Conservation (phyloP, 2,113 vertebrate species). For the Rhinogobius similis region DNA sequence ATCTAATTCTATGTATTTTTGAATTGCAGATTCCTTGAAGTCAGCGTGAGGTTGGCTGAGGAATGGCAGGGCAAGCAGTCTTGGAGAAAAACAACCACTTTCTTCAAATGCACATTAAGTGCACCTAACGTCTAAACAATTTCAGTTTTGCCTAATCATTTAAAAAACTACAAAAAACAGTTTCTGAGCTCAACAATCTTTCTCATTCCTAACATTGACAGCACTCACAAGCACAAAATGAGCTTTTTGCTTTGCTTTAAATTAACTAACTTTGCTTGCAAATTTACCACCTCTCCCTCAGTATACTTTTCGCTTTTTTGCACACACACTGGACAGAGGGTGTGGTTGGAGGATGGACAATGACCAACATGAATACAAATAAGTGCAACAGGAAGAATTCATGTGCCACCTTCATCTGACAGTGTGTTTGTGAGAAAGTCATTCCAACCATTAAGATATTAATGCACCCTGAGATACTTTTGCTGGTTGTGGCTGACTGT, state of each 20-base stretch:
- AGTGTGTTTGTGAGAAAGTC: conserved; percentile 22
- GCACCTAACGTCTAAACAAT: conserved; percentile 47
- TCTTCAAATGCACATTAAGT: conserved; percentile 37
- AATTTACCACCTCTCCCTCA: conserved; percentile 12
- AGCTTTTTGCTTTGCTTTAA: conserved; percentile 66
- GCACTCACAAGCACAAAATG: conserved; percentile 30
- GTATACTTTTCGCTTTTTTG: conserved; percentile 17
- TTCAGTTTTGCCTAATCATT: conserved; percentile 40
- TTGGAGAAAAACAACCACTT: conserved; percentile 75
- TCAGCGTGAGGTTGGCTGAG: conserved; percentile 81
- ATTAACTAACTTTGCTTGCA: conserved; percentile 62
- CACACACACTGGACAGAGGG: conserved; percentile 22
- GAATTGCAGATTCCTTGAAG: conserved; percentile 90
- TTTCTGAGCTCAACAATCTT: conserved; percentile 35
- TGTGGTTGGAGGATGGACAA: conserved; percentile 68
- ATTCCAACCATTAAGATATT: conserved; percentile 5
- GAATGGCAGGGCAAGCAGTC: conserved; percentile 86
- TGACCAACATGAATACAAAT: conserved; percentile 24
- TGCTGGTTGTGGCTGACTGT: neutral
- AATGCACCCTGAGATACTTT: conserved; percentile 13
- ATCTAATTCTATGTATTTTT: conserved; percentile 54
- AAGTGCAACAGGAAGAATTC: conserved; percentile 3
- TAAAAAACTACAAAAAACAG: conserved; percentile 21
- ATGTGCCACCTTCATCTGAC: conserved; percentile 11
- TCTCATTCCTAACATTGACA: conserved; percentile 40